Evolutionary conservation across 2,888 invertebrate genomes (phyloP), one percentile per base, ranked within the genome.

Genomic region (Phania funesta): DNA sequence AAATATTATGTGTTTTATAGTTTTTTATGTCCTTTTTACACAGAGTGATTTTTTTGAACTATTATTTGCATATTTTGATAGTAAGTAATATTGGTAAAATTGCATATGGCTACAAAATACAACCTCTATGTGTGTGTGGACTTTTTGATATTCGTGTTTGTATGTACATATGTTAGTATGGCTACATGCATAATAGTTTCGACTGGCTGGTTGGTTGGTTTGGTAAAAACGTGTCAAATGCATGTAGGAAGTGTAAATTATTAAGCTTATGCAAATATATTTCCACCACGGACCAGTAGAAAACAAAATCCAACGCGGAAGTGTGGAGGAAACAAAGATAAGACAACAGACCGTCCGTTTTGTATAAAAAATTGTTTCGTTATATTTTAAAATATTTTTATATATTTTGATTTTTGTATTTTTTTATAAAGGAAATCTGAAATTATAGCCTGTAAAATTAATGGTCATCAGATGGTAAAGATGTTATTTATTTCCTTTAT

Each of bases 221-320:
- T 64, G 77, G 73, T 41, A 77, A 67, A 82, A 74, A 78, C 74
- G 81, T 82, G 81, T 82, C 81, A 82, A 82, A 82, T 82, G 64
- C 81, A 82, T 78, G 56, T 62, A 58, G 73, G 44, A 78, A 68
- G 77, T 78, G 81, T 78, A 82, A 82, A 82, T 82, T 78, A 82
- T 82, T 77, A 50, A 81, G 73, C 65, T 77, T 48, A 73, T 74
- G 77, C 73, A 77, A 82, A 78, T 77, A 54, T 9, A 70, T 70
- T 62, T 54, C 35, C 44, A 54, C 29, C 18, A 65, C 52, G 35
- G 24, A 26, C 32, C 46, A 20, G 9, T n/a, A 7, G 8, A 32
- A 4, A 44, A 18, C 4, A 16, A 16, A 44, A 1, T 44, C 20
- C 18, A 18, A 65, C 56, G 13, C 18, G 38, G 7, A 18, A 24